Evolutionary conservation across 2,888 invertebrate species (phyloP), one percentile per base, ranked within the genome.

Genomic region (Platypus cylindrus): DNA sequence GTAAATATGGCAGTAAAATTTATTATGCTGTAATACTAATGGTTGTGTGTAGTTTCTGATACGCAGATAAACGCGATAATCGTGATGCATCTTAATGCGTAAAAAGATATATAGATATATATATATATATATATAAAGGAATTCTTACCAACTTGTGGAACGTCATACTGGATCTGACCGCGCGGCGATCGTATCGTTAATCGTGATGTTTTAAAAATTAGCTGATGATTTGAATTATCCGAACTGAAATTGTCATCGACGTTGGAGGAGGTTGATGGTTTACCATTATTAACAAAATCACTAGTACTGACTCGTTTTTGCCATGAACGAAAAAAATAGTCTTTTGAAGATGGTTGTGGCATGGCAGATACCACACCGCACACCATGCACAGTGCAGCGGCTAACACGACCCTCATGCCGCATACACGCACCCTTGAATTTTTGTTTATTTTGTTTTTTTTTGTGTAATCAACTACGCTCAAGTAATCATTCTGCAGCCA

Each of bases 151-250:
- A 85, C 84, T 67, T 83, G 84, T 49, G 85, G 85, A 46, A 85
- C 84, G 64, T 85, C 85, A 63, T 84, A 85, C 53, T 78, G 76
- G 52, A 80, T 68, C 58, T 74, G 76, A 46, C 79, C 78, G 49
- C 84, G 72, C 41, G 80, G 72, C 38, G 80, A 75, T 47, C 84
- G 71, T 54, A 81, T 64, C 79, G 85, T 80, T 64, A 83, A 71
- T 61, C 83, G 83, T 39, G 60, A 50, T 40, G 46, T 49, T 44
- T 45, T 55, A 42, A 47, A 34, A 62, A 64, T 36, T 59, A 63
- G 44, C 62, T 65, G 53, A 65, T 67, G 40, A 13, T 45, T 46
- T 25, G 45, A 45, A 34, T 43, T 45, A 30, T 48, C 47, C 11
- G 40, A 30, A 61, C 60, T 43, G 62, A 62, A 51, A 62, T 62